These are phyloP conservation scores for Lycaon pictus DNA, from an alignment of 2,113 vertebrate genomes.

Conservation along the genomic window DNA sequence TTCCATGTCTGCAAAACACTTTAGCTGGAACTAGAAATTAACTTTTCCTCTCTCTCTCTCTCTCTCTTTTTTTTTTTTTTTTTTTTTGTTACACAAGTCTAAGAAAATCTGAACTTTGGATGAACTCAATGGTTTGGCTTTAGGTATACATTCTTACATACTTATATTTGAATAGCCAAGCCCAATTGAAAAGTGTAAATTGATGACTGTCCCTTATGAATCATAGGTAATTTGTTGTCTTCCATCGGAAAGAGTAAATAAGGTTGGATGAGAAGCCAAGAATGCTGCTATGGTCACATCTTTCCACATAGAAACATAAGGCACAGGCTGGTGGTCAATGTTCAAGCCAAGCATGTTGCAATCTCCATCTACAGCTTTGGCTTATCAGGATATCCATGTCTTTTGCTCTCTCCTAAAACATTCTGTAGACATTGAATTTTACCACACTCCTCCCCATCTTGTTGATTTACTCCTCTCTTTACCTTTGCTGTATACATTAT, in stretches of 20 bases:
- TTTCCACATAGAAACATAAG: neutral
- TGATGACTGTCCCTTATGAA: neutral
- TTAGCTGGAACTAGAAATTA: neutral
- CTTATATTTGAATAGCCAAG: neutral
- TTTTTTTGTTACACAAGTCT: neutral
- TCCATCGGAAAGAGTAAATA: neutral
- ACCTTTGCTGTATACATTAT: neutral
- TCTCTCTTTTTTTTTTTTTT: neutral
- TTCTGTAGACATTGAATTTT: neutral
- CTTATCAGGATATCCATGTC: neutral
- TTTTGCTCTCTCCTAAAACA: neutral
- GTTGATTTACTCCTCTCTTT: neutral
- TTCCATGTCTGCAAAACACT: neutral
- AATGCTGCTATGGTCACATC: rapidly evolving
- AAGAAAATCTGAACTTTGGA: neutral
- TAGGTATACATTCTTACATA: neutral
- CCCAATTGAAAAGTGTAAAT: neutral
- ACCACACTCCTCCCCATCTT: neutral
- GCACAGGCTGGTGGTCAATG: neutral
- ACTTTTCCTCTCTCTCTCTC: neutral
- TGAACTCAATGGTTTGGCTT: neutral
- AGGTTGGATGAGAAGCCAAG: neutral
- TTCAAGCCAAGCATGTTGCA: neutral
- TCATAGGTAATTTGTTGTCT: neutral
- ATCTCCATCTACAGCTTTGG: neutral